Evolutionary conservation across 2,888 invertebrate species (phyloP), one percentile per base, ranked within the genome.

Genomic region (Heliconius ismenius): DNA sequence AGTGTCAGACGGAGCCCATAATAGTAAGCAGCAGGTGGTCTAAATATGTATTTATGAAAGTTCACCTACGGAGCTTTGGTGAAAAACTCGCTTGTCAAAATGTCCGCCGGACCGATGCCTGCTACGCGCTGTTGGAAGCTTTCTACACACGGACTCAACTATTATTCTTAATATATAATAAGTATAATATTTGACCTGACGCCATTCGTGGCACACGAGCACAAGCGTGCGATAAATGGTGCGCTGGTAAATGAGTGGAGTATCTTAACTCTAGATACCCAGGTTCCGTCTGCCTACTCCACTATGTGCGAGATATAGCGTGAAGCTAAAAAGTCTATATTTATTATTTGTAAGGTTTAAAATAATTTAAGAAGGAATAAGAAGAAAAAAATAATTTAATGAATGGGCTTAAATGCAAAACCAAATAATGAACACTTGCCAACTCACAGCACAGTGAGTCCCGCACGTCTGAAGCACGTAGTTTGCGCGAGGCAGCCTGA

Each of bases 71-170:
- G 68, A 49, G 74, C 74, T 81, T 81, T 81, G 80, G 86, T 88
- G 88, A 90, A 90, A 90, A 90, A 89, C 86, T 84, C 82, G 85
- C 87, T 86, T 88, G 90, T 90, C 91, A 89, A 90, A 86, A 87
- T 88, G 90, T 89, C 89, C 84, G 83, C 84, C 80, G 84, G 86
- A 86, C 85, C 84, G 84, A 84, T 83, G 84, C 81, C 69, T 83
- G 85, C 82, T 84, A 84, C 83, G 81, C 82, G 81, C 80, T 77
- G 80, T 79, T 76, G 83, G 81, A 77, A 76, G 74, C 18, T 58
- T 43, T 49, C 13, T 70, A 89, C 87, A 85, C 11, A 4, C 6
- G 70, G 75, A 49, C 9, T 15, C 2, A 7, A 26, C 26, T 18
- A 62, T 60, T 67, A 32, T 24, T 43, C 11, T 24, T 24, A 58